phyloP scores from a whole-genome alignment of 2,797 vertebrate species.

The Hozukius guyotensis region DNA sequence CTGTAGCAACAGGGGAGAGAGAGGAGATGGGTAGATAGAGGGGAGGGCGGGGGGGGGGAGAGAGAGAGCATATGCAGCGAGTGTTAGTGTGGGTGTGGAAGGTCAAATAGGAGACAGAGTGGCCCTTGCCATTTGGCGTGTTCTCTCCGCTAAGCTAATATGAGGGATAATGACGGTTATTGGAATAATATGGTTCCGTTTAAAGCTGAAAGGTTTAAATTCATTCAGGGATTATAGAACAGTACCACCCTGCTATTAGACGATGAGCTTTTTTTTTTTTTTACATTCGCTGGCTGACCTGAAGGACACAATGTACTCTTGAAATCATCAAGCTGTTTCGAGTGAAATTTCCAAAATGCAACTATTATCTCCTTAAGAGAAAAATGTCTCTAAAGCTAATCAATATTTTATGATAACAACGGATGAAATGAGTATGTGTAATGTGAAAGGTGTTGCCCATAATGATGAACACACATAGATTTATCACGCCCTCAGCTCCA shows the following conservation, averaged over 20 bases:
- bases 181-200: constrained; percentile 59
- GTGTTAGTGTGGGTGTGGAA: constrained; percentile 60
- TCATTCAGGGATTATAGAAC: constrained; percentile 52
- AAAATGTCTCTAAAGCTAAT: background rate
- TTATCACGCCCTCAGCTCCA: background rate
- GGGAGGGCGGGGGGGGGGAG: background rate
- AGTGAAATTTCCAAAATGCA: background rate
- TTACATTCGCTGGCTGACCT: background rate
- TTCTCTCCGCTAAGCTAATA: constrained; percentile 58
- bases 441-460: background rate
- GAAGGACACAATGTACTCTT: background rate
- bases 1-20: constrained; percentile 60
- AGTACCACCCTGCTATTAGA: constrained; percentile 32
- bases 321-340: background rate
- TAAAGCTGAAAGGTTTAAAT: constrained; percentile 58
- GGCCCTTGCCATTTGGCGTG: constrained; percentile 54
- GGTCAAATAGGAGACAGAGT: constrained; percentile 69
- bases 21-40: constrained; percentile 34
- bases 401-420: background rate
- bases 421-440: background rate
- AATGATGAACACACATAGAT: background rate
- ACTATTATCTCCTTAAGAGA: background rate
- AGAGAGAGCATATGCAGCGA: constrained; percentile 39
- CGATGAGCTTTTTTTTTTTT: background rate
- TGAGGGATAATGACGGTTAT: constrained; percentile 61